Base-by-base conservation (phyloP, 2,888 invertebrate genomes). In the Syrphus vitripennis region DNA sequence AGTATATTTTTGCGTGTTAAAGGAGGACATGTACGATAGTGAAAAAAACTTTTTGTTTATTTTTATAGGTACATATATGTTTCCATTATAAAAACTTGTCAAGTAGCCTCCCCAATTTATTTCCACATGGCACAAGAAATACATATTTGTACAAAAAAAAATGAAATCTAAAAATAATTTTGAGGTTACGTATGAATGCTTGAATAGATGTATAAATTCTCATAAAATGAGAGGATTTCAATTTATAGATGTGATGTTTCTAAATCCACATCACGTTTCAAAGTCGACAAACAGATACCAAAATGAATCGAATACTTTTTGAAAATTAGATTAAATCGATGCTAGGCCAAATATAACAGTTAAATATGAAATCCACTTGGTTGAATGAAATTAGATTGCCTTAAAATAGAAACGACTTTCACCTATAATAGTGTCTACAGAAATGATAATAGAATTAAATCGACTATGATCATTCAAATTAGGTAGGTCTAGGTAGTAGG, bases 291-390 rank as follows among this genome's bases (percentile, higher is more conserved):
- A 40, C 1, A 7, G 3, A 26, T 0, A 61, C 24, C 40, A 24
- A 61, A 61, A 61, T 61, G 7, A 24, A 40, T 40, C 40, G 40
- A 34, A 34, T 34, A 34, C 10, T 40, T 61, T 61, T 24, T 31
- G 14, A 5, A 61, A 40, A 61, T 61, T 37, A 61, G n/a, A 61
- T 61, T 61, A 26, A 61, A 61, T 61, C 40, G 40, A 40, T 40
- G 24, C 4, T 50, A 16, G 7, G 24, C 4, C 10, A 12, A 9
- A 40, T 34, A 59, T n/a, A 40, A 61, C 26, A 4, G 26, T 24
- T n/a, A 29, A 31, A 10, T 5, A 16, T 0, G 9, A 26, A 40
- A 24, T 40, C 61, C 61, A 40, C n/a, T 61, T 61, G n/a, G 9
- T 40, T 10, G 5, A 34, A 34, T 21, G 7, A 40, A 61, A 61